phyloP scores from a whole-genome alignment of 2,797 vertebrate genomes.

The Peromyscus nudipes region DNA sequence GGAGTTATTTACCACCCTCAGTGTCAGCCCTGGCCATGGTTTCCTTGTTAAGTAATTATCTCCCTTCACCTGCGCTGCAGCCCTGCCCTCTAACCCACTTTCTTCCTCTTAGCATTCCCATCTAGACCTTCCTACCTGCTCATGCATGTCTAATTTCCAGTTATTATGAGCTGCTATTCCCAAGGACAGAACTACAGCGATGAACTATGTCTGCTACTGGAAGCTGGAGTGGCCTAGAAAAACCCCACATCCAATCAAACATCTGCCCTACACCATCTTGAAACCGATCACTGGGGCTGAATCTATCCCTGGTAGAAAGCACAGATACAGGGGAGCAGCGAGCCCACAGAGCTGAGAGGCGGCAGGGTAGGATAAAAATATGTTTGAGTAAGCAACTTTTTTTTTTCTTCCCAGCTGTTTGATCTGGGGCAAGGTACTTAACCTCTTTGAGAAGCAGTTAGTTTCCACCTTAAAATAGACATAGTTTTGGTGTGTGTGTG shows the following conservation, averaged over 20 bases:
- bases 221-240: slow-evolving; percentile 66
- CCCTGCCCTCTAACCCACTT: slow-evolving; percentile 69
- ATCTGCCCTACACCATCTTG: slow-evolving; percentile 13
- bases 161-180: slow-evolving; percentile 69
- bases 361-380: neutral
- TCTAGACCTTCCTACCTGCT: slow-evolving; percentile 60
- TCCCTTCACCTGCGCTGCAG: slow-evolving; percentile 47
- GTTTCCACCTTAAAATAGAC: slow-evolving; percentile 57
- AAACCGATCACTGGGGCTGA: slow-evolving; percentile 1
- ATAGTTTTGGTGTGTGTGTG: neutral
- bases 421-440: slow-evolving; percentile 52
- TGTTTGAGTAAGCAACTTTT: neutral
- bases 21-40: slow-evolving; percentile 6
- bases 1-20: slow-evolving; percentile 19
- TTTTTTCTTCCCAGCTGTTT: slow-evolving; percentile 41
- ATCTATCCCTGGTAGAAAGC: neutral
- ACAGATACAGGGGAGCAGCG: neutral
- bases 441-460: slow-evolving; percentile 46
- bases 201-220: slow-evolving; percentile 51
- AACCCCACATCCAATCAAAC: slow-evolving; percentile 38
- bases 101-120: slow-evolving; percentile 59
- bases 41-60: slow-evolving; percentile 77
- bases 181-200: slow-evolving; percentile 1
- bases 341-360: neutral
- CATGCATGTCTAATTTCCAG: slow-evolving; percentile 76